Conservation (phyloP, 2,113 vertebrate genomes). For the Ochotona princeps region DNA sequence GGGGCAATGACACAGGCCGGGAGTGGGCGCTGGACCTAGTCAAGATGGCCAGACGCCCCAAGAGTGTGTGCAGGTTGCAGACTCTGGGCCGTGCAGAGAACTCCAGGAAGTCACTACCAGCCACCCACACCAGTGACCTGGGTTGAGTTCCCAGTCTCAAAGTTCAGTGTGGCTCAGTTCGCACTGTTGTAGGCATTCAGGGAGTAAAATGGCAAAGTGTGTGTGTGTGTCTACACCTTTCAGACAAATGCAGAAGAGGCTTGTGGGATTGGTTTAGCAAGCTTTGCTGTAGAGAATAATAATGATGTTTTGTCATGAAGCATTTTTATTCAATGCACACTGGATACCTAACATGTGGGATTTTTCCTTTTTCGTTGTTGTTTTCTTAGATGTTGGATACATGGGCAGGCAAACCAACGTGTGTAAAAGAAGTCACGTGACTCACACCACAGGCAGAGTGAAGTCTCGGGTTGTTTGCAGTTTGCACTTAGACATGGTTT, state of each 20-base stretch:
- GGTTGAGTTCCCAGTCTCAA: too few species aligned
- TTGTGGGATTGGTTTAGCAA: neutral
- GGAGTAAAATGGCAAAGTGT: too few species aligned
- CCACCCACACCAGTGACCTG: too few species aligned
- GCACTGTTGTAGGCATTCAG: too few species aligned
- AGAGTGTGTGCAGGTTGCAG: too few species aligned
- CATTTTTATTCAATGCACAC: neutral
- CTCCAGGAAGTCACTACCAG: too few species aligned
- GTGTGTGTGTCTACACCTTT: too few species aligned
- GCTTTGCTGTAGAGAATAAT: neutral
- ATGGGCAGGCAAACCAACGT: neutral
- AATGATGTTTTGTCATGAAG: neutral
- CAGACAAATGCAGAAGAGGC: neutral
- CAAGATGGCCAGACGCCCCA: too few species aligned
- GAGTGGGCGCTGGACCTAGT: too few species aligned
- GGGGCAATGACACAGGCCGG: neutral
- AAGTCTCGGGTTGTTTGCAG: neutral
- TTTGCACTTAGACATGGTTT: neutral
- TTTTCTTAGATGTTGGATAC: neutral
- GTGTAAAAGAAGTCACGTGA: accelerated
- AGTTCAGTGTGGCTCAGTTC: too few species aligned
- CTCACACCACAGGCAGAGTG: neutral
- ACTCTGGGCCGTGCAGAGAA: too few species aligned
- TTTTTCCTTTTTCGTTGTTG: neutral
- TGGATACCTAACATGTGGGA: neutral